phyloP scores from a whole-genome alignment of 2,113 vertebrate species.

The Chaetodon trifascialis region DNA sequence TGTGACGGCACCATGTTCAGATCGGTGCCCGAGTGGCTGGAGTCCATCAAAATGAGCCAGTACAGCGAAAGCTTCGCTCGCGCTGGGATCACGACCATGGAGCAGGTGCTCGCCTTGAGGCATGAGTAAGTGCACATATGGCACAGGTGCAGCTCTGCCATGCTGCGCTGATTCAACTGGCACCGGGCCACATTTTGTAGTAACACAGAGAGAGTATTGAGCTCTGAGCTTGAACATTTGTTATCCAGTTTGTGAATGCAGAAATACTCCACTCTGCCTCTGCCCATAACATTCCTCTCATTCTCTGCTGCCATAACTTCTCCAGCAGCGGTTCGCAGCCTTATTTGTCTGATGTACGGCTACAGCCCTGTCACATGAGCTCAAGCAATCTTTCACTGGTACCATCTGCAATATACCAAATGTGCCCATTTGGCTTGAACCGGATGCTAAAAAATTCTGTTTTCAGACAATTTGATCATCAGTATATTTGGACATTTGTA shows the following conservation, averaged over 20 bases:
- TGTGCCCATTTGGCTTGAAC: neutral
- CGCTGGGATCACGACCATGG: conserved; percentile 90
- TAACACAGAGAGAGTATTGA: conserved; percentile 58
- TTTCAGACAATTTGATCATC: no score
- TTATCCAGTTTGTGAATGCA: conserved; percentile 45
- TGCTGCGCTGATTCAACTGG: conserved; percentile 14
- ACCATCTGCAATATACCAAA: neutral
- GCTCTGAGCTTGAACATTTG: conserved; percentile 66
- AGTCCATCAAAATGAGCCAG: conserved; percentile 96
- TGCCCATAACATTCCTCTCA: conserved; percentile 60
- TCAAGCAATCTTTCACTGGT: neutral
- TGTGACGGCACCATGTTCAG: conserved; percentile 90
- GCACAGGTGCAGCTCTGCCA: conserved; percentile 43
- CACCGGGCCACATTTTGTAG: conserved; percentile 46
- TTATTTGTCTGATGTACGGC: neutral
- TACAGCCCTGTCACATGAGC: neutral
- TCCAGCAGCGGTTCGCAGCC: neutral
- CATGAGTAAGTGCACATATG: conserved; percentile 90
- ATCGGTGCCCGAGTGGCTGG: conserved; percentile 93
- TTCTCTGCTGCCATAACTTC: conserved; percentile 46
- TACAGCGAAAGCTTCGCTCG: conserved; percentile 92
- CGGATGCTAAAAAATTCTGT: no score
- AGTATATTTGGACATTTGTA: no score
- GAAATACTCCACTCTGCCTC: conserved; percentile 27
- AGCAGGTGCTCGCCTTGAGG: conserved; percentile 94